Base-by-base conservation (phyloP, 2,888 invertebrate species). In the Oscheius sp. region DNA sequence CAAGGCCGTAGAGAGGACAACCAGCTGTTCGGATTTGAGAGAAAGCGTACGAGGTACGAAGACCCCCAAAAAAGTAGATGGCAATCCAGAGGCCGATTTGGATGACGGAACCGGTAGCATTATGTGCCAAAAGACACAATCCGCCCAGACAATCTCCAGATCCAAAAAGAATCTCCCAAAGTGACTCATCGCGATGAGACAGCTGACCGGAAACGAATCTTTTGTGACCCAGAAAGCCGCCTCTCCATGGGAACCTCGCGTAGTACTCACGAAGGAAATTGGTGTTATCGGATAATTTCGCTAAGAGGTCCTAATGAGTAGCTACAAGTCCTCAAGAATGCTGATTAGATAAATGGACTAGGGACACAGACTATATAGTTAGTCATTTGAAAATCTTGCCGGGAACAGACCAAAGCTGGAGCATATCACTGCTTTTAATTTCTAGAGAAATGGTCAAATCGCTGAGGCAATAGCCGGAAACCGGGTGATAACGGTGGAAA, bases 241-340 rank as follows among this genome's bases (percentile, higher is more conserved):
- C 13, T 9, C 37, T 60, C 35, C 59, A 32, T 60, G 60, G 32
- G 60, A 60, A 60, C 42, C 42, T 42, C 7, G 3, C 42, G 7
- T 47, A 21, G 63, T 50, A 48, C 48, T 50, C 51, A 51, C 65
- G 48, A 11, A 60, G 68, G 68, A 68, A 68, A 68, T 68, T 53
- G 35, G 68, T 55, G 68, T 68, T 68, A 68, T 68, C 68, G 68
- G 68, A 68, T 68, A 68, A 68, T 68, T 68, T 37, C 35, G 37
- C 68, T 68, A 68, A 68, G 68, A 68, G 68, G 55, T 29, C 68
- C 68, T 68, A 68, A 68, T 68, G 68, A 68, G 68, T 50, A 51
- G 13, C 10, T 21, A 55, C 63, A 63, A 48, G 63, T 21, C 21
- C 63, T 47, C 63, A 68, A 37, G 68, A 68, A 68, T 68, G 53